Evolutionary conservation across 2,113 vertebrate species (phyloP), one percentile per base, ranked within the genome.

Genomic region (Parus major): DNA sequence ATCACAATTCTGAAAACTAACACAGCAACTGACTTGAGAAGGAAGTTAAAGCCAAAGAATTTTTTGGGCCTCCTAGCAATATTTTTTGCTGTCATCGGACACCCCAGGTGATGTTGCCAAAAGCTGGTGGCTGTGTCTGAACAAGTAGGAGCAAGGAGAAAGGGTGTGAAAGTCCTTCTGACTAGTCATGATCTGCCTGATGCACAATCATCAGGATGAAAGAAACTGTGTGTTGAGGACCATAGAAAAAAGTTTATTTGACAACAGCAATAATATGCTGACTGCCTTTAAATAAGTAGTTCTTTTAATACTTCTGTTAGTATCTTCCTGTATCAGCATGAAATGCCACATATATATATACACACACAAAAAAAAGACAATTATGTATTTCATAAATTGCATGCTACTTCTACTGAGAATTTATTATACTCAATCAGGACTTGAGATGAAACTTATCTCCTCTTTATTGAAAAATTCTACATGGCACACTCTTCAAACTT

Each of bases 401-500:
- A 69, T 61, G 82, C 71, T 82, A 12, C 31, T 91, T 82, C 35
- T 55, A 71, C 49, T 87, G 27, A 85, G 16, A 70, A 50, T 35
- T 82, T 84, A 46, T 77, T 79, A 49, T 3, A 79, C 11, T 69
- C 33, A 36, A 18, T 27, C 39, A 73, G 42, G 66, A 70, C 16
- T 79, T 63, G 27, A 57, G 49, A 77, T 7, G 5, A 64, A 92
- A 86, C 39, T 39, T 39, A 10, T 82, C 42, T 61, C 53, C 63
- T 64, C 49, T 75, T 47, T n/a, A 78, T 25, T 80, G 64, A 61
- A 82, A 80, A 61, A 60, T 47, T 59, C 57, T 64, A 52, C 63
- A 86, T 3, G 85, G 56, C 25, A 76, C 31, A 94, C 88, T 94
- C 93, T 94, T 96, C 88, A 97, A 96, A 96, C 94, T 97, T 97